Evolutionary conservation across 2,113 vertebrate species (phyloP).

Genomic region (Pimephales promelas): DNA sequence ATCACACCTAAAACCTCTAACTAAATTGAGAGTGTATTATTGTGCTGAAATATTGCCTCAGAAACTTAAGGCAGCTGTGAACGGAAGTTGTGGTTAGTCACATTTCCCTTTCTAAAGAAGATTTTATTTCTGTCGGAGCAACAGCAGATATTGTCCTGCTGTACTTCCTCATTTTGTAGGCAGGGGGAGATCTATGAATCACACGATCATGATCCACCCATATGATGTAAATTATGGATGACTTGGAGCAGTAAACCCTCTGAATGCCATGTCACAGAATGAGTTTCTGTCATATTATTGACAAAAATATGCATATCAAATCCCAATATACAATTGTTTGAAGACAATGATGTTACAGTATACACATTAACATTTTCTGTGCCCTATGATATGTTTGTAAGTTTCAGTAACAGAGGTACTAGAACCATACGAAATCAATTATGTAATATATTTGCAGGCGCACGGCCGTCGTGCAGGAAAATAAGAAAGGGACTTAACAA

Average conservation of each 20-base stretch:
- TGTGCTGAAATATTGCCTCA: background rate
- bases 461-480: constrained; percentile 39
- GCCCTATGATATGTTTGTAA: background rate
- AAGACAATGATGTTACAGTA: background rate
- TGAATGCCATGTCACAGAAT: background rate
- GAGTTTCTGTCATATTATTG: background rate
- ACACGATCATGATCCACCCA: background rate
- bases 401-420: background rate
- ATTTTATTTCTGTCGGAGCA: background rate
- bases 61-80: background rate
- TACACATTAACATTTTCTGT: background rate
- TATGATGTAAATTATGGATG: constrained; percentile 9
- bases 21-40: background rate
- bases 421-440: constrained; percentile 48
- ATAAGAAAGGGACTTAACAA: constrained; percentile 37
- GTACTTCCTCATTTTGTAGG: constrained; percentile 21
- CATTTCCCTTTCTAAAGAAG: background rate
- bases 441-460: constrained; percentile 35
- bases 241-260: background rate
- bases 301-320: constrained; percentile 3
- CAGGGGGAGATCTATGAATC: background rate
- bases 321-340: background rate
- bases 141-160: background rate
- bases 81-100: constrained; percentile 15
- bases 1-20: background rate